Conservation (phyloP, 2,888 invertebrate species). For the Platerodrilus igneus region DNA sequence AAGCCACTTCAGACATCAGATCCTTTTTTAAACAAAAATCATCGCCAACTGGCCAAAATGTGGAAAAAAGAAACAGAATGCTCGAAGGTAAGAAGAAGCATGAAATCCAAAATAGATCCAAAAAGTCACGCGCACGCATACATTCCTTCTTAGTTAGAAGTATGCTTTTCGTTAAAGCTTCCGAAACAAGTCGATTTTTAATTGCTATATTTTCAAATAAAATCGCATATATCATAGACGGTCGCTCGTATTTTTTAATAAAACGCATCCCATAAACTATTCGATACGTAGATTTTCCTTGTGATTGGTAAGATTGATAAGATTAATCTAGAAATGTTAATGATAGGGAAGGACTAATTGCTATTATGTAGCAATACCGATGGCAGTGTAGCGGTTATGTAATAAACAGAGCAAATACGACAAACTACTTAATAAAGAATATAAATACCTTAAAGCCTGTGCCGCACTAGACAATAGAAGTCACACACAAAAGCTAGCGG, state of each 20-base stretch:
- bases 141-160: constrained; percentile 2
- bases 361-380: no score
- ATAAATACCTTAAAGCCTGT: no score
- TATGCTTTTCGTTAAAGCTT: background rate
- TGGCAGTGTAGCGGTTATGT: no score
- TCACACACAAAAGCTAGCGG: no score
- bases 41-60: constrained; percentile 4
- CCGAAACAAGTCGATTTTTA: constrained; percentile 1
- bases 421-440: no score
- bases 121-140: constrained; percentile 3
- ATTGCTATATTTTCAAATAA: constrained; percentile 2
- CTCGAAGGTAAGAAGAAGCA: constrained; percentile 1
- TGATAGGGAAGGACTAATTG: no score
- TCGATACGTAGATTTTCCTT: no score
- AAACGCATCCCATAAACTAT: constrained; percentile 4
- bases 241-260: constrained; percentile 2
- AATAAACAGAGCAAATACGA: no score
- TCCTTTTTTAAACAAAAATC: constrained; percentile 2
- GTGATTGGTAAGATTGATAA: no score
- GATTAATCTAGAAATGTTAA: no score
- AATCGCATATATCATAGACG: constrained; percentile 1
- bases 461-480: no score
- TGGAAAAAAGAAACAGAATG: constrained; percentile 2
- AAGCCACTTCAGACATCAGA: constrained; percentile 3
- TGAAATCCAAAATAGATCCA: background rate